Conservation (phyloP, 2,113 vertebrate genomes). For the Pseudorhombus dupliciocellatus region DNA sequence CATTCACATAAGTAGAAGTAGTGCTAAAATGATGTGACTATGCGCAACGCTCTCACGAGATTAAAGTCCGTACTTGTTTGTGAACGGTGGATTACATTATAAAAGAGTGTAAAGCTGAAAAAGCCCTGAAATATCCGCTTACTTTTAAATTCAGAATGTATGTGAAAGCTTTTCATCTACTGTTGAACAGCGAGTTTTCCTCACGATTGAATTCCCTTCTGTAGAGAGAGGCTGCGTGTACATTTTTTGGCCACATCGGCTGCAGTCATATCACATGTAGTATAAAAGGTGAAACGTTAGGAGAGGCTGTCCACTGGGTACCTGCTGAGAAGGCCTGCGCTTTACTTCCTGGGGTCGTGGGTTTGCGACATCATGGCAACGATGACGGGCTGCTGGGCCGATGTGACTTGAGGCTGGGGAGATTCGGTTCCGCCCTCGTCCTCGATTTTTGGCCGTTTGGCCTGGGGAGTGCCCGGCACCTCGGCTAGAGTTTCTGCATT, state of each 20-base stretch:
- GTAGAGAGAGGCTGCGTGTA: constrained; percentile 47
- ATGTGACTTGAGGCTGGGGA: constrained; percentile 50
- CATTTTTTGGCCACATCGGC: constrained; percentile 31
- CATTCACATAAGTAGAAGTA: constrained; percentile 45
- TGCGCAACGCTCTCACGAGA: constrained; percentile 42
- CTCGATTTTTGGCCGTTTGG: constrained; percentile 88
- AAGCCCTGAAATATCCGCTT: constrained; percentile 32
- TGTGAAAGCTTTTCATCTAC: constrained; percentile 27
- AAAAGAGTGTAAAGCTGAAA: constrained; percentile 47
- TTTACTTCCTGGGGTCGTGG: constrained; percentile 73
- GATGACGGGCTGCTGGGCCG: constrained; percentile 85
- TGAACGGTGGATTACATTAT: constrained; percentile 22
- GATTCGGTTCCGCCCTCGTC: constrained; percentile 76
- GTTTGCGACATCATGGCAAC: constrained; percentile 80
- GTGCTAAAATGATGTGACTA: constrained; percentile 42
- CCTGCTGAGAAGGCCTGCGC: constrained; percentile 43
- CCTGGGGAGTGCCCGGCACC: constrained; percentile 83
- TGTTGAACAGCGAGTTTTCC: constrained; percentile 40
- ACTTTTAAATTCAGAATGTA: constrained; percentile 29
- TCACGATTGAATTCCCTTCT: constrained; percentile 57
- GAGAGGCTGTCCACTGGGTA: constrained; percentile 54
- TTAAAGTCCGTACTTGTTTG: constrained; percentile 15
- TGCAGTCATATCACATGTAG: constrained; percentile 54
- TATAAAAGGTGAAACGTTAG: constrained; percentile 51
- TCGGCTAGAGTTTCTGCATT: constrained; percentile 77